Evolutionary conservation across 2,797 vertebrate species (phyloP).

Genomic region (Sparus aurata): DNA sequence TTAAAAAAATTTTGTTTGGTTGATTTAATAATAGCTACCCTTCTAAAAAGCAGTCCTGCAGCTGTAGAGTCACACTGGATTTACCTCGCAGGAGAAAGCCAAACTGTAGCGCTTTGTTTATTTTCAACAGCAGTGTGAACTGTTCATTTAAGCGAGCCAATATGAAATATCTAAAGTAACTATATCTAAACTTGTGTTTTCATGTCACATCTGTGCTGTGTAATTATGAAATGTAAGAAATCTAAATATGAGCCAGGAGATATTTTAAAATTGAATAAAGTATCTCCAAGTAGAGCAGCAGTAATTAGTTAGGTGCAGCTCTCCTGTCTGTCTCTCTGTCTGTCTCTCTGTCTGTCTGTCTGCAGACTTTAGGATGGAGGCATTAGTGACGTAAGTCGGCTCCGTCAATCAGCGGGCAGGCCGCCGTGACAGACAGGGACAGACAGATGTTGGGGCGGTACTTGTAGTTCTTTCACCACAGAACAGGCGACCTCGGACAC

Average conservation of each 20-base stretch:
- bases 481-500: constrained; percentile 73
- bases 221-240: not conserved
- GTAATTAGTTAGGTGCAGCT: constrained; percentile 10
- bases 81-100: not conserved
- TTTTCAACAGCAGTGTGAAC: not conserved
- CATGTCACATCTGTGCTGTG: not conserved
- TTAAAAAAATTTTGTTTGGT: constrained; percentile 7
- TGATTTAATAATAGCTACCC: constrained; percentile 11
- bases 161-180: not conserved
- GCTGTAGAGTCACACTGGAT: not conserved
- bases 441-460: constrained; percentile 85
- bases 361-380: constrained; percentile 77
- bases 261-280: not conserved
- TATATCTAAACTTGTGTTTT: not conserved
- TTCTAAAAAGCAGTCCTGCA: constrained; percentile 6
- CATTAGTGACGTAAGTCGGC: constrained; percentile 82
- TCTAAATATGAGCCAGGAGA: too few species aligned
- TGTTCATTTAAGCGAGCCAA: constrained; percentile 5
- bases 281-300: not conserved
- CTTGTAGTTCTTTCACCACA: constrained; percentile 75
- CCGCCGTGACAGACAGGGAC: constrained; percentile 74
- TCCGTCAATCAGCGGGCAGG: constrained; percentile 80
- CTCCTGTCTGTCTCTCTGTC: constrained; percentile 31
- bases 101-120: not conserved
- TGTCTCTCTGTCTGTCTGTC: constrained; percentile 42